phyloP scores from a whole-genome alignment of 2,888 invertebrate genomes.

The Biston stratarius region DNA sequence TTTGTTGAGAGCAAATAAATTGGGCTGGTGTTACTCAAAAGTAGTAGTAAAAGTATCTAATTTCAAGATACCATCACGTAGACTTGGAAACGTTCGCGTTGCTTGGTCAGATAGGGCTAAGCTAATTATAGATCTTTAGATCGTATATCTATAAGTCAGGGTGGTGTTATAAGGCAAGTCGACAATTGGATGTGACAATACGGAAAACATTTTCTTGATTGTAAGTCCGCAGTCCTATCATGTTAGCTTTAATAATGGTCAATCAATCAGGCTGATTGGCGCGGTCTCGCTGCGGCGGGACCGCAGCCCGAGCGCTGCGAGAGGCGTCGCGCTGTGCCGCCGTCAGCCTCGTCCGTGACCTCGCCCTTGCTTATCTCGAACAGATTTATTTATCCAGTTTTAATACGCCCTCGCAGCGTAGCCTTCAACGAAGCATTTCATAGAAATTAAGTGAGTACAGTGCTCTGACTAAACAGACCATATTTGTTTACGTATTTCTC shows the following conservation, averaged over 20 bases:
- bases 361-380: conserved; percentile 70
- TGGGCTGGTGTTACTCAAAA: not conserved
- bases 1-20: not conserved
- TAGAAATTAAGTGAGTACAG: not conserved
- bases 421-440: conserved; percentile 33
- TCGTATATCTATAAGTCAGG: not conserved
- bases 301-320: conserved; percentile 32
- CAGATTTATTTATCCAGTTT: conserved; percentile 65
- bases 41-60: too few species aligned
- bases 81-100: too few species aligned
- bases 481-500: too few species aligned
- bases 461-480: too few species aligned
- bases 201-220: conserved; percentile 7
- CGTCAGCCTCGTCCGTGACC: conserved; percentile 54
- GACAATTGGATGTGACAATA: not conserved
- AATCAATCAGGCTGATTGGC: conserved; percentile 44
- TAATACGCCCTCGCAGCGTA: conserved; percentile 49
- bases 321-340: conserved; percentile 40
- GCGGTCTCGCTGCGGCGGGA: conserved; percentile 44
- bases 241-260: conserved; percentile 45
- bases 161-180: not conserved
- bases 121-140: too few species aligned
- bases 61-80: too few species aligned
- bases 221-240: conserved; percentile 20
- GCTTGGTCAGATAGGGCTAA: too few species aligned